Evolutionary conservation across 2,888 invertebrate species (phyloP).

Genomic region (Eupsilia transversa): DNA sequence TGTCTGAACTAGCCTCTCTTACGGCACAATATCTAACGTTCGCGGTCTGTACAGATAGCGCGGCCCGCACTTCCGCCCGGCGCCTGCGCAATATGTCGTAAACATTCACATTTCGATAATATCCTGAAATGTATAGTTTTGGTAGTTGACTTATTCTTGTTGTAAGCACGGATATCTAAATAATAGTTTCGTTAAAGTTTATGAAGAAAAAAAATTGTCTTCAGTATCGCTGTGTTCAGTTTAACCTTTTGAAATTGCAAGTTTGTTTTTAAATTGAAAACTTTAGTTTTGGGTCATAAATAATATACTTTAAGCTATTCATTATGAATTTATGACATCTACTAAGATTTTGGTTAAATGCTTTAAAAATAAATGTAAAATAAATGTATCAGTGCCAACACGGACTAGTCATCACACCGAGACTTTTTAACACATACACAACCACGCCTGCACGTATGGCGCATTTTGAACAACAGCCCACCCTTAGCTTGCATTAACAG

Average conservation of each 20-base stretch:
- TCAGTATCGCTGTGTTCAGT: background rate
- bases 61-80: constrained; percentile 51
- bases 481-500: constrained; percentile 72
- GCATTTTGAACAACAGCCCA: constrained; percentile 70
- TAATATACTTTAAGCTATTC: background rate
- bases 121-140: constrained; percentile 16
- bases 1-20: constrained; percentile 41
- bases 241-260: background rate
- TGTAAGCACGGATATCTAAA: background rate
- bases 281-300: background rate
- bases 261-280: background rate
- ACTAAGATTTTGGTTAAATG: background rate
- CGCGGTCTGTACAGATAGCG: constrained; percentile 66
- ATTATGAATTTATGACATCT: too few relatives aligned
- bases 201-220: background rate
- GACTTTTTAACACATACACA: constrained; percentile 62
- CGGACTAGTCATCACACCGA: constrained; percentile 38
- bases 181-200: background rate
- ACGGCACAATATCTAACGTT: constrained; percentile 16
- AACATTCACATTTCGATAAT: constrained; percentile 49
- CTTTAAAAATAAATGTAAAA: background rate
- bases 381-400: background rate
- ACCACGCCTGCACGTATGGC: constrained; percentile 70
- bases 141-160: constrained; percentile 35
- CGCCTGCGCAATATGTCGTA: constrained; percentile 51